Base-by-base conservation (phyloP, 1,140 invertebrate genomes). In the Pantala flavescens region DNA sequence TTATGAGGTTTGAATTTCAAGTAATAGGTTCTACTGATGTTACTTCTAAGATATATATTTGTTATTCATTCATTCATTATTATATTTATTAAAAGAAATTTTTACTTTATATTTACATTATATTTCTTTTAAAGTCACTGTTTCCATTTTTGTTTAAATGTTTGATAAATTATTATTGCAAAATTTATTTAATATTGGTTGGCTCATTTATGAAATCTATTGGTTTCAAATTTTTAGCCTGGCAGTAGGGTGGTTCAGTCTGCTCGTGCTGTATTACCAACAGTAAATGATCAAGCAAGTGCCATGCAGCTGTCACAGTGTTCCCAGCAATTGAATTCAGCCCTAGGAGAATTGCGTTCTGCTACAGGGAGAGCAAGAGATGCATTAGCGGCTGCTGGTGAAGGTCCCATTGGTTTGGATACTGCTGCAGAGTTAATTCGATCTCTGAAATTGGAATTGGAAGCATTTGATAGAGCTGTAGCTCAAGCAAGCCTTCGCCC, bases 291-390 rank as follows among this genome's bases (percentile, higher is more conserved):
- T 80, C 90, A 93, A 75, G 86, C 90, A 0, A 87, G 91, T 0
- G 89, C 91, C 1, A 85, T 92, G 43, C 90, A 91, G 78, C 83
- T 90, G 72, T 90, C 86, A 72, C 89, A 89, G 77, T 89, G 88
- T 63, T 87, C 91, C 3, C 92, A 94, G 78, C 88, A 91, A 74
- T 85, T 97, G 75, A 88, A 90, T 2, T 84, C 88, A 14, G 90
- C 91, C 74, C 84, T 96, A 11, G 88, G 90, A 0, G 94, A 96
- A 76, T 84, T 97, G 2, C 85, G 93, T 79, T 89, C 91, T 24
- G 90, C 94, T 10, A 87, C 96, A 0, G 89, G 88, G 72, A 90
- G 95, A 28, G 93, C 95, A 0, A 90, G 93, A 77, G 91, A 96
- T 80, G 91, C 91, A 0, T 96, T 94, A 81, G 92, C 91, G 76